Evolutionary conservation across 1,140 invertebrate species (phyloP).

Genomic region (Pomacea maculata): DNA sequence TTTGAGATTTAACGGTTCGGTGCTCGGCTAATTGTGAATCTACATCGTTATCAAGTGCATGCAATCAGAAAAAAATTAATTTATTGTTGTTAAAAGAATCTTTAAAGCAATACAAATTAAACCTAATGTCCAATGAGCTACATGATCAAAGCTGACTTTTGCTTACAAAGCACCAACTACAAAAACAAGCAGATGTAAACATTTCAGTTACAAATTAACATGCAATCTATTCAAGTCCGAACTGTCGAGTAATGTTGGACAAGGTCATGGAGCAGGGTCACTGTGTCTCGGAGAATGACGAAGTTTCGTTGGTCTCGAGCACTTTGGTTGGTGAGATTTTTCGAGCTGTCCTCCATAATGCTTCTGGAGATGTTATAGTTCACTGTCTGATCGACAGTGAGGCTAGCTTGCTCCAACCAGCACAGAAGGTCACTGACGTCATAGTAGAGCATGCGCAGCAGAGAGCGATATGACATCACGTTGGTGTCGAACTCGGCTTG

Average conservation of each 20-base stretch:
- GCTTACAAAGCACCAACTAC: no score
- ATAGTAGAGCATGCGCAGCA: not conserved
- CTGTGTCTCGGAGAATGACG: conserved; percentile 3
- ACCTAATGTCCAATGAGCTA: no score
- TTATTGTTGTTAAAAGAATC: no score
- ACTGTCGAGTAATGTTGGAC: not conserved
- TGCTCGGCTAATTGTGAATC: no score
- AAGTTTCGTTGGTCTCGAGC: not conserved
- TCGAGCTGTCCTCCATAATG: not conserved
- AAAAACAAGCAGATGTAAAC: no score
- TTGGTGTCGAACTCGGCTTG: not conserved
- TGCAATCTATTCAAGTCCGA: no score
- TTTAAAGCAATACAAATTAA: no score
- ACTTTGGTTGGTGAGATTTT: not conserved
- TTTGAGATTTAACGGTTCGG: no score
- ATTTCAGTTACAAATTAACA: no score
- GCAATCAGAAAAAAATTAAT: no score
- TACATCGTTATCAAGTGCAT: no score
- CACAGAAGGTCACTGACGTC: not conserved
- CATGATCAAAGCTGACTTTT: no score
- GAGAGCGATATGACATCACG: not conserved
- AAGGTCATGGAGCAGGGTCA: not conserved
- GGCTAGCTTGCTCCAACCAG: conserved; percentile 16
- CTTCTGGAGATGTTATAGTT: not conserved
- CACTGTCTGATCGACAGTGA: conserved; percentile 4